phyloP scores from a whole-genome alignment of 2,888 invertebrate genomes.

The Pollenia angustigena region DNA sequence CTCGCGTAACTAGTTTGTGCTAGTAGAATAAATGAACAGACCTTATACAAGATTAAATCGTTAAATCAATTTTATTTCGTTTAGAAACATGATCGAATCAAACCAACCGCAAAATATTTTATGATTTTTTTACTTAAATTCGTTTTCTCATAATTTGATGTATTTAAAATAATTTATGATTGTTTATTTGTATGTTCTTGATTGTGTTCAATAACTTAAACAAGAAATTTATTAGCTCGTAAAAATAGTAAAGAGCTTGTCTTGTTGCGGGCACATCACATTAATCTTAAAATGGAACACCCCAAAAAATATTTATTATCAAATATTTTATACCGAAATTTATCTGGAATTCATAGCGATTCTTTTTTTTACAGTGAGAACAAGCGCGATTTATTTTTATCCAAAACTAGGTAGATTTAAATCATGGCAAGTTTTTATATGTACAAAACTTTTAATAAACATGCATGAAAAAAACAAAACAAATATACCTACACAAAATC shows the following conservation, averaged over 20 bases:
- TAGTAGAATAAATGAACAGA: not conserved
- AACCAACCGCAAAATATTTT: not conserved
- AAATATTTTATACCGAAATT: not conserved
- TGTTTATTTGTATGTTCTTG: not conserved
- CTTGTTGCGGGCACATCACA: not conserved
- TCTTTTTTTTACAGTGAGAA: not conserved
- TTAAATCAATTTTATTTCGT: constrained; percentile 11
- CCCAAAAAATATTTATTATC: not conserved
- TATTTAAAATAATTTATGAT: constrained; percentile 5
- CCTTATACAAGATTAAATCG: constrained; percentile 3
- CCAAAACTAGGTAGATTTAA: too few relatives aligned
- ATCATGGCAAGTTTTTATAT: too few relatives aligned
- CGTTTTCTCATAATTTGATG: not conserved
- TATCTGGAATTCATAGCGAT: not conserved
- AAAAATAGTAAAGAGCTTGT: not conserved
- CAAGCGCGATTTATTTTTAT: too few relatives aligned
- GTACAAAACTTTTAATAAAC: too few relatives aligned
- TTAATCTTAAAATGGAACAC: not conserved
- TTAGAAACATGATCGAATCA: constrained; percentile 9
- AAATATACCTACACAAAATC: too few relatives aligned
- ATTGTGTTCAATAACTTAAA: not conserved
- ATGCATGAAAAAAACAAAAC: too few relatives aligned
- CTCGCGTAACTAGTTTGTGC: not conserved
- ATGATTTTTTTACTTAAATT: not conserved
- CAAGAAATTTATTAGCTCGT: not conserved